Evolutionary conservation across 2,113 vertebrate genomes (phyloP).

Genomic region (Indri indri): DNA sequence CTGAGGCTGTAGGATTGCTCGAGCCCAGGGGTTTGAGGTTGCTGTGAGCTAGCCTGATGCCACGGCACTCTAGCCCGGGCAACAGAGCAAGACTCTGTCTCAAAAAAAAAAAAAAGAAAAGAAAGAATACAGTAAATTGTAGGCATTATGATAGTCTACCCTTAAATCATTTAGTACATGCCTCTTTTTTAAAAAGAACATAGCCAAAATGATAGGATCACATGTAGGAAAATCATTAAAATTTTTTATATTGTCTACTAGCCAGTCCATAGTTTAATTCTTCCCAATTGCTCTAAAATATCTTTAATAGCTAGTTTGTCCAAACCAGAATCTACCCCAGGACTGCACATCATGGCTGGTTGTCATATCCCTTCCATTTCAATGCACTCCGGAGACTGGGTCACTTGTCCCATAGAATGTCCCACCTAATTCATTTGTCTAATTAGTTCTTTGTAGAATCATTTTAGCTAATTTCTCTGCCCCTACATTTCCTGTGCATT

Average conservation of each 20-base stretch:
- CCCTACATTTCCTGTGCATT: not conserved
- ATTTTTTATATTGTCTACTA: not conserved
- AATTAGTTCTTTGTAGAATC: not conserved
- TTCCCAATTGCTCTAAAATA: not conserved
- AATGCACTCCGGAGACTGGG: not conserved
- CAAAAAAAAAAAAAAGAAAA: not conserved
- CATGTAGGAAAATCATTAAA: not conserved
- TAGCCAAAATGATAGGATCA: conserved; percentile 18
- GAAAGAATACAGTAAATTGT: not conserved
- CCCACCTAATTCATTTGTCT: not conserved
- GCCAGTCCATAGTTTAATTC: not conserved
- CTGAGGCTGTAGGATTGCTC: too few species aligned
- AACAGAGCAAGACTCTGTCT: too few species aligned
- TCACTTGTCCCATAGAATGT: not conserved
- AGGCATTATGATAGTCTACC: not conserved
- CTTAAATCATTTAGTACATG: not conserved
- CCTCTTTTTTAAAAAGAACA: not conserved
- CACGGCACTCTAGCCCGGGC: too few species aligned
- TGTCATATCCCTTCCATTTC: not conserved
- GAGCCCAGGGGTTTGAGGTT: too few species aligned
- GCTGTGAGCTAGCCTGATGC: too few species aligned
- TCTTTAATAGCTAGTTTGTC: not conserved
- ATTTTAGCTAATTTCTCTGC: conserved; percentile 5
- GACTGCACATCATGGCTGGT: not conserved
- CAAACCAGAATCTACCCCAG: not conserved